Conservation (phyloP, 2,888 invertebrate species). For the Latrodectus hesperus region DNA sequence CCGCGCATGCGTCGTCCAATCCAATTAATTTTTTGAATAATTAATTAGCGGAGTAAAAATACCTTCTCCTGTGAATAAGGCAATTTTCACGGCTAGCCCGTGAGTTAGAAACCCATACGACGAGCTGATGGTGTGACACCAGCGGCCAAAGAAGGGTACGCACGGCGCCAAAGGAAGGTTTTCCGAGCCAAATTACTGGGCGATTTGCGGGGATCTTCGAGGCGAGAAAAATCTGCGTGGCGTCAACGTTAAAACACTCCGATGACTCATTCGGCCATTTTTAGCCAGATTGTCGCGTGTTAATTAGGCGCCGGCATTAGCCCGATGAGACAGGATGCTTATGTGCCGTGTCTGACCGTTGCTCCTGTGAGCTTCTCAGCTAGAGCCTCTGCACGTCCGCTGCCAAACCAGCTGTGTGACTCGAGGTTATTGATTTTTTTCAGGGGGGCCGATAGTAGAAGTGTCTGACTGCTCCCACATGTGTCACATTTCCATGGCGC, state of each 20-base stretch:
- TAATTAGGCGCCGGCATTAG: conserved; percentile 67
- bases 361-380: conserved; percentile 28
- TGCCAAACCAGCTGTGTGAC: conserved; percentile 58
- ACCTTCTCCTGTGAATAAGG: conserved; percentile 67
- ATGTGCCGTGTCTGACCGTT: conserved; percentile 28
- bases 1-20: conserved; percentile 61
- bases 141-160: conserved; percentile 33
- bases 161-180: conserved; percentile 38
- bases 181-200: conserved; percentile 50
- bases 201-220: conserved; percentile 32
- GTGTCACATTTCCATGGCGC: conserved; percentile 70
- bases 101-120: conserved; percentile 51
- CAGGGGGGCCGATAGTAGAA: conserved; percentile 49
- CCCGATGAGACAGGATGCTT: conserved; percentile 44
- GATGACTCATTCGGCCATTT: conserved; percentile 67
- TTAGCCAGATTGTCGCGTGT: conserved; percentile 69
- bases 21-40: conserved; percentile 70
- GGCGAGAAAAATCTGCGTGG: conserved; percentile 67
- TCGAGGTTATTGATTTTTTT: conserved; percentile 57
- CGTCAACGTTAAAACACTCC: conserved; percentile 67
- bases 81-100: conserved; percentile 65
- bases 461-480: conserved; percentile 68
- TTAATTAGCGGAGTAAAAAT: conserved; percentile 69
- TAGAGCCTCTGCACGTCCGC: conserved; percentile 39
- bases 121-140: conserved; percentile 48